Conservation (phyloP, 2,113 vertebrate species). For the Triplophysa tibetana region DNA sequence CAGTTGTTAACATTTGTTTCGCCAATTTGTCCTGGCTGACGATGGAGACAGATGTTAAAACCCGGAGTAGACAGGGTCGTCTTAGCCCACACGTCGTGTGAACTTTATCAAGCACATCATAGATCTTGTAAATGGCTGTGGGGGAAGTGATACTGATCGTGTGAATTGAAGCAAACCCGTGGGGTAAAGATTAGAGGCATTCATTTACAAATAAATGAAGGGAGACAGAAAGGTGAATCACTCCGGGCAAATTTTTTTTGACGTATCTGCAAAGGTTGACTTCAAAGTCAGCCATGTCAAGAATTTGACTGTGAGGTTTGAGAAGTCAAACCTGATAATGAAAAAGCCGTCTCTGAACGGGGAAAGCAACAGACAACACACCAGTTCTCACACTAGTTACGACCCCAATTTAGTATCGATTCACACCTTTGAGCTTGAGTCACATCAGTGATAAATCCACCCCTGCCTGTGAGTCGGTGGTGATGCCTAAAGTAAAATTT, state of each 20-base stretch:
- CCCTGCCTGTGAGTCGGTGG: too few species aligned
- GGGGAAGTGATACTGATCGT: neutral
- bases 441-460: neutral
- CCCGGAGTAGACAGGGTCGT: neutral
- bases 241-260: neutral
- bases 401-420: neutral
- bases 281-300: neutral
- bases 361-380: neutral
- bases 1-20: too few species aligned
- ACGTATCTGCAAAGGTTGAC: too few species aligned
- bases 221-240: neutral
- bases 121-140: neutral
- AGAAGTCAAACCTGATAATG: neutral
- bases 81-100: neutral
- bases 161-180: slow-evolving; percentile 1
- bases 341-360: neutral
- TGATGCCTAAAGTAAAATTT: too few species aligned
- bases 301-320: neutral
- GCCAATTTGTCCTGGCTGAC: too few species aligned
- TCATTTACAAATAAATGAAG: neutral
- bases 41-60: neutral
- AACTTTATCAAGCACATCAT: neutral
- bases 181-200: neutral
- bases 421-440: neutral
- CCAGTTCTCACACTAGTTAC: neutral